Evolutionary conservation across 2,113 vertebrate genomes (phyloP), one percentile per base, ranked within the genome.

Genomic region (Mormyrus lacerda): DNA sequence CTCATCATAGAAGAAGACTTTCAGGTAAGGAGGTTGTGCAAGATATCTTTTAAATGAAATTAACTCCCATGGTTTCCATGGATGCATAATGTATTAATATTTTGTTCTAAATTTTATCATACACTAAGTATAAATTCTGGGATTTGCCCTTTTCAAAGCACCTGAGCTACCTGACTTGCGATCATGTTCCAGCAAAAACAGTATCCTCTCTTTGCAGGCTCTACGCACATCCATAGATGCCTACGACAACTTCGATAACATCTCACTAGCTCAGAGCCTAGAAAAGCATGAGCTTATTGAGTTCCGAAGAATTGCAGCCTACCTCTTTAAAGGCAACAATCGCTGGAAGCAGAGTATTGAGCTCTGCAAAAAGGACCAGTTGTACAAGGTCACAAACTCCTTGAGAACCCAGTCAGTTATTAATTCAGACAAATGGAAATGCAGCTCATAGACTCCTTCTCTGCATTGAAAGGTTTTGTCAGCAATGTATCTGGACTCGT

Each of bases 191-290:
- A 27, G 7, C 1, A 8, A 44, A 31, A 19, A 44, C n/a, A n/a
- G 69, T 89, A 47, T 79, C 35, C 9, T 7, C 45, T 85, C 27
- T 69, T 45, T n/a, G 85, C 91, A 99, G 98, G 98, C 98, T 53
- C 95, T 99, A 91, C 97, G 98, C 86, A 96, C 98, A 90, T 99
- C 98, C 82, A 99, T 99, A 90, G 98, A 99, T 31, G 98, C 98
- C 88, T 99, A 99, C n/a, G 98, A 99, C 96, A 99, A 99, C 96
- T 99, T 99, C 89, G 98, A 99, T 95, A 99, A 99, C 95, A 99
- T 99, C 93, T 98, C 98, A 0, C 96, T 99, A 90, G 98, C 98
- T 90, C 98, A 99, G 91, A 96, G 98, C 91, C 94, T 99, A 93
- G 98, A 99, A 95, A 99, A 98, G 69, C 98, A 99, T 0, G 98